Evolutionary conservation across 2,113 vertebrate genomes (phyloP).

Genomic region (Atrichornis clamosus): DNA sequence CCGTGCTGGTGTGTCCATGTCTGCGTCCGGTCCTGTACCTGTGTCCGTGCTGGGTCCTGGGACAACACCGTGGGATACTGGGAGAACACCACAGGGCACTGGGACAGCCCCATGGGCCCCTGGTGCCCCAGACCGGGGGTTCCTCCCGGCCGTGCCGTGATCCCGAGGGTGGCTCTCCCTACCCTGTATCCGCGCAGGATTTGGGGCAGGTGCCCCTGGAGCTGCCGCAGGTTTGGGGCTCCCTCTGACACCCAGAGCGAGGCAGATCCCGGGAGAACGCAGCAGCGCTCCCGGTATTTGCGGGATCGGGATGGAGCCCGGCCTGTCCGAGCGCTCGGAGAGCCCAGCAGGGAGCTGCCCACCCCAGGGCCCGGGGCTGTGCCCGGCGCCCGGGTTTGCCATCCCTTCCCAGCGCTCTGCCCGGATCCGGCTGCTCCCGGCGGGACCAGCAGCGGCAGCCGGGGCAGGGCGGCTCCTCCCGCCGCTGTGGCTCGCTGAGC

Average conservation of each 20-base stretch:
- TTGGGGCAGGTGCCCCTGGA: neutral
- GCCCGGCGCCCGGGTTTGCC: fast-evolving
- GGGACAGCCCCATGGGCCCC: neutral
- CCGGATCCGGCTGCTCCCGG: neutral
- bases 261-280: neutral
- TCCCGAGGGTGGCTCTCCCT: neutral
- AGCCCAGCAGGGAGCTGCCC: neutral
- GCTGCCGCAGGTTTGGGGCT: neutral
- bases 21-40: no score
- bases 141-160: fast-evolving
- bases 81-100: no score
- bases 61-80: neutral
- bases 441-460: fast-evolving
- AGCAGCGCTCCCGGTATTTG: fast-evolving
- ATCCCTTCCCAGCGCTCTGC: neutral
- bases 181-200: fast-evolving
- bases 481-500: neutral
- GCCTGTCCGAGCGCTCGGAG: fast-evolving
- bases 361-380: neutral
- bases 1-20: no score
- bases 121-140: neutral
- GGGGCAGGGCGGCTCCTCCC: neutral
- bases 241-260: neutral
- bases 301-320: neutral
- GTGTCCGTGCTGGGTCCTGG: neutral